Percentiles rank a stretch among this genome's conserved stretches.
Evolutionary conservation across 2,113 vertebrate species (phyloP).

Genomic region (Sinocyclocheilus maitianheensis): DNA sequence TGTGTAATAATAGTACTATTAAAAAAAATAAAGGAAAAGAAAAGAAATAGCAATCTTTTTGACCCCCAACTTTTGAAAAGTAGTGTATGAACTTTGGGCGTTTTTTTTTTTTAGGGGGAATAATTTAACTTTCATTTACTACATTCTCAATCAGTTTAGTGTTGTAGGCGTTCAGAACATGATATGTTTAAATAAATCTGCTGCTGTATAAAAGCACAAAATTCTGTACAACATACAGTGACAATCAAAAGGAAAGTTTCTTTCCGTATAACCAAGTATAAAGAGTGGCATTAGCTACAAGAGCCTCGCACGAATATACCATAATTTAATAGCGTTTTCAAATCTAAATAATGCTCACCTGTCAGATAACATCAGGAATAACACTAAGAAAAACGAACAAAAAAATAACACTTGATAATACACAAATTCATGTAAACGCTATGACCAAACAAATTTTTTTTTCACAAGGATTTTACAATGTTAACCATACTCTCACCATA

Average conservation of each 20-base stretch:
- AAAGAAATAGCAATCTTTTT: not conserved
- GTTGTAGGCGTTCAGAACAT: slow-evolving; percentile 10
- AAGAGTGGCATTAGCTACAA: slow-evolving; percentile 28
- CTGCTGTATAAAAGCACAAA: slow-evolving; percentile 35
- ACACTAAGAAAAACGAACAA: slow-evolving; percentile 29
- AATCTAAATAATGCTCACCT: slow-evolving; percentile 42
- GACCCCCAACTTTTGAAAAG: not conserved
- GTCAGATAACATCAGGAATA: slow-evolving; percentile 42
- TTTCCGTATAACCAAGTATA: slow-evolving; percentile 25
- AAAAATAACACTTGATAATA: slow-evolving; percentile 45
- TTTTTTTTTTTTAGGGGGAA: not conserved
- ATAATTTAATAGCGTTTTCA: slow-evolving; percentile 45
- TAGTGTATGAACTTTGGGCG: not conserved
- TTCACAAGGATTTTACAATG: slow-evolving; percentile 45
- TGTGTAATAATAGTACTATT: not conserved
- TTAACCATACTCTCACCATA: slow-evolving; percentile 34
- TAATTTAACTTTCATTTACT: not conserved
- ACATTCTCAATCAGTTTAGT: slow-evolving; percentile 15
- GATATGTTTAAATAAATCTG: slow-evolving; percentile 29
- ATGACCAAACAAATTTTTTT: slow-evolving; percentile 45
- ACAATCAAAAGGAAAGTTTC: slow-evolving; percentile 29
- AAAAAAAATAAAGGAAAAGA: not conserved
- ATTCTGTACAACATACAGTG: slow-evolving; percentile 40
- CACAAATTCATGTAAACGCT: slow-evolving; percentile 53
- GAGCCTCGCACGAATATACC: slow-evolving; percentile 44